Conservation (phyloP, 2,888 invertebrate genomes). For the Prosopocoilus inquinatus region DNA sequence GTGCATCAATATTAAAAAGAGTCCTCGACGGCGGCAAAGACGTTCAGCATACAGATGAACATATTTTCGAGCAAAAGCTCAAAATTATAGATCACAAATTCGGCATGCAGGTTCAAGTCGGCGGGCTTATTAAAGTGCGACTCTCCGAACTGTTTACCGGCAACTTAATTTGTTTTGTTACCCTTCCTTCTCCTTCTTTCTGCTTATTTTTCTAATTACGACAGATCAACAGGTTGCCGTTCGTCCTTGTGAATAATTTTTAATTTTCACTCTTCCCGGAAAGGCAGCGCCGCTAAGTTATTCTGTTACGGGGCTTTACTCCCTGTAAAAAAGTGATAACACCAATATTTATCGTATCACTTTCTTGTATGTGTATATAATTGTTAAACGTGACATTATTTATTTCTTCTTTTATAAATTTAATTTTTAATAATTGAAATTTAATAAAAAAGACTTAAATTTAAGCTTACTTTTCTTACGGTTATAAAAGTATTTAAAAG, state of each 20-base stretch:
- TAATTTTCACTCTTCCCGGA: slow-evolving; percentile 31
- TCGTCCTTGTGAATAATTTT: slow-evolving; percentile 34
- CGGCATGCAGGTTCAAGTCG: slow-evolving; percentile 15
- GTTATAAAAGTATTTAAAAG: no score
- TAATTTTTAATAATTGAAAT: no score
- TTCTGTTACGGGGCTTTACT: slow-evolving; percentile 14
- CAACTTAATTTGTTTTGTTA: slow-evolving; percentile 49
- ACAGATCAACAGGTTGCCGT: slow-evolving; percentile 37
- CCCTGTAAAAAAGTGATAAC: not conserved
- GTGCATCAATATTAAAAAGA: slow-evolving; percentile 3
- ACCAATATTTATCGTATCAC: no score
- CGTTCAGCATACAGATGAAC: slow-evolving; percentile 37
- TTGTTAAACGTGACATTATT: no score
- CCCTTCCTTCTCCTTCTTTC: slow-evolving; percentile 31
- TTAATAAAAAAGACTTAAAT: no score
- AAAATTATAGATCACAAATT: slow-evolving; percentile 42
- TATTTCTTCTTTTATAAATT: no score
- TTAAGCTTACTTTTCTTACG: no score
- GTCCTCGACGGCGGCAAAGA: slow-evolving; percentile 19
- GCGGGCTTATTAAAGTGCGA: slow-evolving; percentile 41
- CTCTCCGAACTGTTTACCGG: slow-evolving; percentile 46
- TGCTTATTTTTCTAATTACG: slow-evolving; percentile 27
- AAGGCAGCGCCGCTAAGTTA: slow-evolving; percentile 11
- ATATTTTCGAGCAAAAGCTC: slow-evolving; percentile 34
- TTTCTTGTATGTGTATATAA: no score